These are phyloP conservation scores for Apostichopus japonicus DNA, from an alignment of 35 echinoderm and acorn worm species.

Conservation along the genomic window DNA sequence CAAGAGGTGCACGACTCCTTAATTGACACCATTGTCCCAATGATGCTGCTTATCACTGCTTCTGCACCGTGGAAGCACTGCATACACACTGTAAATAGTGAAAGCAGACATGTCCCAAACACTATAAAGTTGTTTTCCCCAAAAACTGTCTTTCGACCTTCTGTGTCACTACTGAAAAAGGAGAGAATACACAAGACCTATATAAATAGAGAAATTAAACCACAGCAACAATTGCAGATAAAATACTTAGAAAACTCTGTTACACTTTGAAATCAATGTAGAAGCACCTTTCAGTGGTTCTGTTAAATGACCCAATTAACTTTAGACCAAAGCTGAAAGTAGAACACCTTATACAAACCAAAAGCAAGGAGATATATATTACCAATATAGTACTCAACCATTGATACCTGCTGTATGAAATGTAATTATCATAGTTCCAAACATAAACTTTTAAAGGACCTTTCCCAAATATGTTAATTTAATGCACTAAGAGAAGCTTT, in stretches of 20 bases:
- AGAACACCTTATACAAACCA: too few relatives aligned
- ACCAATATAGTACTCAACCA: too few relatives aligned
- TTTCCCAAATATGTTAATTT: too few relatives aligned
- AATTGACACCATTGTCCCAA: constrained; percentile 43
- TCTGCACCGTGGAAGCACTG: constrained; percentile 3
- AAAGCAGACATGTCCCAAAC: constrained; percentile 51
- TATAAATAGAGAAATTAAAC: background rate
- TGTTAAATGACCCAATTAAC: too few relatives aligned
- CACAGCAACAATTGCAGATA: background rate
- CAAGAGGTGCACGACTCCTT: constrained; percentile 57
- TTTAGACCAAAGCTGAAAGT: too few relatives aligned
- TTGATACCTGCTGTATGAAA: background rate
- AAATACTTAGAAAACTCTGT: background rate
- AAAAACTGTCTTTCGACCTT: background rate
- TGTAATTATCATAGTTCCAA: background rate
- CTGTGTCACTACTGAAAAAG: constrained; percentile 3
- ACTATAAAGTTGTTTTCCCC: constrained; percentile 67
- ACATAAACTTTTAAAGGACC: background rate
- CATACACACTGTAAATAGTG: constrained; percentile 52
- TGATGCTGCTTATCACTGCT: background rate
- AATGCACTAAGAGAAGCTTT: too few relatives aligned
- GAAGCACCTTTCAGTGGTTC: too few relatives aligned
- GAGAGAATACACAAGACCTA: background rate
- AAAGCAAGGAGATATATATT: too few relatives aligned
- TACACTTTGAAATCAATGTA: too few relatives aligned